These are phyloP conservation scores for Huso huso DNA, from an alignment of 2,797 vertebrate genomes.

Conservation along the genomic window DNA sequence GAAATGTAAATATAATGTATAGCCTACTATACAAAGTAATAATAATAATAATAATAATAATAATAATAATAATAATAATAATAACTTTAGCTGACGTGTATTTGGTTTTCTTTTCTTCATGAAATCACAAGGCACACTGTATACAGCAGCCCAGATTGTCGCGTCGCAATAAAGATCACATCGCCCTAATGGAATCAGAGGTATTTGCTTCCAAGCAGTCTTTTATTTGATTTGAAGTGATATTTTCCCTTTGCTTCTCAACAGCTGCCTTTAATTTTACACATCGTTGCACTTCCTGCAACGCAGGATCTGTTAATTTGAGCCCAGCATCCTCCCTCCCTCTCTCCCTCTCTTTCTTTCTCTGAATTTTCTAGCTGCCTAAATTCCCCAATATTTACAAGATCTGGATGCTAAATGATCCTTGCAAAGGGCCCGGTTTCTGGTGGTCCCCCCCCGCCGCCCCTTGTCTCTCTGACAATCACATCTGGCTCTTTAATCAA, in stretches of 20 bases:
- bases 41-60: no score
- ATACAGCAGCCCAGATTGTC: constrained; percentile 22
- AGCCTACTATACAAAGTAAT: no score
- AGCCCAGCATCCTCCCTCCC: constrained; percentile 39
- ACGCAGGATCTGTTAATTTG: constrained; percentile 64
- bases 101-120: no score
- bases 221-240: constrained; percentile 41
- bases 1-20: no score
- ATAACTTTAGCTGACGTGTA: no score
- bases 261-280: constrained; percentile 77
- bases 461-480: constrained; percentile 46
- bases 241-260: constrained; percentile 43
- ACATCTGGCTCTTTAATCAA: constrained; percentile 48
- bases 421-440: constrained; percentile 38
- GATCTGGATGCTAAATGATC: constrained; percentile 66
- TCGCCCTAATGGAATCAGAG: constrained; percentile 30
- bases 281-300: constrained; percentile 75
- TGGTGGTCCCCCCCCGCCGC: constrained; percentile 34
- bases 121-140: constrained; percentile 17
- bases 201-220: constrained; percentile 27
- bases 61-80: no score
- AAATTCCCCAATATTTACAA: constrained; percentile 68
- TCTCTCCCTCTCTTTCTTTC: constrained; percentile 26
- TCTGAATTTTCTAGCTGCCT: constrained; percentile 43
- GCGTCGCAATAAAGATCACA: constrained; percentile 31